A percentile compares a stretch with the other conserved stretches of the same genome.
Evolutionary conservation across 2,888 invertebrate species (phyloP).

Genomic region (Nomada ferruginata): DNA sequence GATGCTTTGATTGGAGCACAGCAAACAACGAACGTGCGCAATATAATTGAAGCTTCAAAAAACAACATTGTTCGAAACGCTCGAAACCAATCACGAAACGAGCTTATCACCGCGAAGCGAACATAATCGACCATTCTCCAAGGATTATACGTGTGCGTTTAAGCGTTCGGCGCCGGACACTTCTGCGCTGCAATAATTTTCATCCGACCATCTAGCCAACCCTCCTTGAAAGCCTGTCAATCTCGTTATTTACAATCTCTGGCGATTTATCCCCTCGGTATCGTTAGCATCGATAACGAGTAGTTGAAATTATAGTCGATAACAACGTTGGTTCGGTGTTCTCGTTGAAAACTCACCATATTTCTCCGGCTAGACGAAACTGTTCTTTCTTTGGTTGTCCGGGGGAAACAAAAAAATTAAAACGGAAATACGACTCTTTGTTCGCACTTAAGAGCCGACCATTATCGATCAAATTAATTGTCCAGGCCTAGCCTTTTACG

Average conservation of each 20-base stretch:
- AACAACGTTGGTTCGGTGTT: constrained; percentile 46
- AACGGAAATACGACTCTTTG: constrained; percentile 7
- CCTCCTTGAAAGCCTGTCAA: constrained; percentile 41
- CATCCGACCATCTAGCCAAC: background rate
- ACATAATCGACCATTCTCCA: background rate
- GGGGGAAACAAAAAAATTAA: background rate
- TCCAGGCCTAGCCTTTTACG: constrained; percentile 24
- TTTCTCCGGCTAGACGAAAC: no score
- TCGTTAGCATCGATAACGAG: constrained; percentile 56
- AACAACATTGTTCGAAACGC: constrained; percentile 3
- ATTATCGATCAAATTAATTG: constrained; percentile 56
- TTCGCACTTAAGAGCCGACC: constrained; percentile 18
- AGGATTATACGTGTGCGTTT: background rate
- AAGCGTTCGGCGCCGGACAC: background rate
- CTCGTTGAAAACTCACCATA: background rate
- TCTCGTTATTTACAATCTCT: constrained; percentile 41
- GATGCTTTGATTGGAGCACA: constrained; percentile 12
- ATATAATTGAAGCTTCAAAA: background rate
- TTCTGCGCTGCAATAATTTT: background rate
- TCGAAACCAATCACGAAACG: background rate
- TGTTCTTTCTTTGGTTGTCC: no score
- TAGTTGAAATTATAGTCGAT: constrained; percentile 57
- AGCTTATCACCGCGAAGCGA: background rate
- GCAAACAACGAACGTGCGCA: background rate
- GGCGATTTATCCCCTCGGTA: constrained; percentile 61